Base-by-base conservation (phyloP, 2,113 vertebrate species). In the Etia nguti region DNA sequence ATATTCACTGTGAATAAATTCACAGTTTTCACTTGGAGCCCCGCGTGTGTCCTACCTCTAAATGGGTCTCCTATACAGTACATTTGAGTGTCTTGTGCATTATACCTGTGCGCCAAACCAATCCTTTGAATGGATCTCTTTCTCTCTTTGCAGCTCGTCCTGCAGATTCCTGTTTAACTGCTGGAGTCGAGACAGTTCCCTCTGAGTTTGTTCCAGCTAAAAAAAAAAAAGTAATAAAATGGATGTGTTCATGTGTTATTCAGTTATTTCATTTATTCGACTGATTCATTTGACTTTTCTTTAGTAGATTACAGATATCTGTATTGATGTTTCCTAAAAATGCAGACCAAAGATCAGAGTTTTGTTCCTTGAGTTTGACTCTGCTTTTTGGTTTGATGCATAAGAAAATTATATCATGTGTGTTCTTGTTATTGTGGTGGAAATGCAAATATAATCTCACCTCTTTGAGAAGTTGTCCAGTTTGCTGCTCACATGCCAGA, bases 161-260 rank as follows among this genome's bases (percentile, higher is more conserved):
- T 98, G 97, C 57, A 98, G 92, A 84, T 96, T 95, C 41, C 92
- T 95, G 92, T 98, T 98, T 89, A 98, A 90, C 82, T 98, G 97
- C 86, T 97, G 94, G 55, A 98, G 96, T 86, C 96, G 97, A 6
- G 97, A 95, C 79, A 97, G 91, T 86, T 98, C 97, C 87, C 94
- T 97, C 93, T 98, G 97, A 68, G 96, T 97, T 96, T 97, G 96
- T 86, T 98, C 97, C 95, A 98, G 95, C 98, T 96, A 88, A 70
- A 13, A 52, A 34, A 8, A 8, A 87, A 65, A 90, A 2, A 6
- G 4, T 11, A 34, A 50, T 5, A 77, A 86, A 68, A 7, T 50
- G 26, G 12, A 62, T 54, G 11, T 11, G 60, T 29, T 73, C 4
- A 26, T 36, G 20, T 80, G 20, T 52, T n/a, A 9, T 52, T 54